Base-by-base conservation (phyloP, 2,113 vertebrate species). In the Stigmatopora argus region DNA sequence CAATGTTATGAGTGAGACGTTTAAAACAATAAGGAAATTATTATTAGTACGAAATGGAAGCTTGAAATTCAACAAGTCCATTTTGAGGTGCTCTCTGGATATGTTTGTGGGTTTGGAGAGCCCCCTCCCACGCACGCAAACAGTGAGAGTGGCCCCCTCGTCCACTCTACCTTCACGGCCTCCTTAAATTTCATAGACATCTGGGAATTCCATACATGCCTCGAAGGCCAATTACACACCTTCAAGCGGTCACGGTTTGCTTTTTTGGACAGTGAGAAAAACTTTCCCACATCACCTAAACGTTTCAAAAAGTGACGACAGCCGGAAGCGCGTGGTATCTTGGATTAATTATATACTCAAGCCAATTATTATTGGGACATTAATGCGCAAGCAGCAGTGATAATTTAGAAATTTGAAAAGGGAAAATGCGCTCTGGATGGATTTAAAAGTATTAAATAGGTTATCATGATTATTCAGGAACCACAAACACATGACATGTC, bases 201-300 rank as follows among this genome's bases (percentile, higher is more conserved):
- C 94, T 97, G 95, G 93, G 93, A 94, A 96, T 96, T 93, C 93
- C 93, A 92, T 90, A 91, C 92, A 90, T 94, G 93, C 93, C 92
- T 93, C 87, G 88, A 89, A 93, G 90, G 91, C 90, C 92, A 94
- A 94, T 95, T 94, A 93, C 92, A 93, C 94, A 97, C 94, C 94
- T 96, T 94, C 93, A 94, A 94, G 94, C 75, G 90, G 88, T 74
- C 85, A 85, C 90, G 87, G 88, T 90, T 91, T 93, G 92, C 91
- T 90, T 92, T 31, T 93, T 94, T 83, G 89, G 82, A 86, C 83
- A 80, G 78, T 85, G 73, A 72, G 76, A 64, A 91, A 86, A 83
- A 89, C 79, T 88, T 87, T 85, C 77, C 77, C 86, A 87, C 80
- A 86, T 83, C 81, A 35, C 70, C 19, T 45, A 64, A 66, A 80